Evolutionary conservation across 2,797 vertebrate species (phyloP).

Genomic region (Choloepus didactylus): DNA sequence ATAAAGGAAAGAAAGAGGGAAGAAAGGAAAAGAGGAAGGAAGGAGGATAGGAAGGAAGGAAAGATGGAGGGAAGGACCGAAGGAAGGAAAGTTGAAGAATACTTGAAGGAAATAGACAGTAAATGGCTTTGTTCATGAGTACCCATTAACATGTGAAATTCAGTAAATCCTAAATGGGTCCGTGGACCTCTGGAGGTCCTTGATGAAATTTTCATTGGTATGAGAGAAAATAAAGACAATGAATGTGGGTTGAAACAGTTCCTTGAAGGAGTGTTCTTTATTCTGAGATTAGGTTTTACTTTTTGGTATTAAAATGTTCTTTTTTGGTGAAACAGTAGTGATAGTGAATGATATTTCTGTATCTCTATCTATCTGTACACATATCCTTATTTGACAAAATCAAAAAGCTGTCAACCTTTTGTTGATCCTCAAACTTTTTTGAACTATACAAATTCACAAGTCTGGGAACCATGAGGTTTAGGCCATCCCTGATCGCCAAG

Average conservation of each 20-base stretch:
- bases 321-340: not conserved
- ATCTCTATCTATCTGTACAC: not conserved
- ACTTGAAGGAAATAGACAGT: not conserved
- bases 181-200: not conserved
- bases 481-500: not conserved
- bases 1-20: not conserved
- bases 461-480: not conserved
- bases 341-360: not conserved
- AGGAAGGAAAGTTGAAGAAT: not conserved
- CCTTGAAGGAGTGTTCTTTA: not conserved
- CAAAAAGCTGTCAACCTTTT: not conserved
- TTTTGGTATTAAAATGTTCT: not conserved
- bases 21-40: not conserved
- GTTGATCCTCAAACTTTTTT: not conserved
- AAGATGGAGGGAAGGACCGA: not conserved
- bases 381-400: not conserved
- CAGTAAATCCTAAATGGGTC: not conserved
- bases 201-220: constrained; percentile 1
- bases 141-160: not conserved
- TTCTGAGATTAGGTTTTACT: not conserved
- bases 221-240: not conserved
- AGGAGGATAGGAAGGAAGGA: not conserved
- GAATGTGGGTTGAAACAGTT: not conserved
- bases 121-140: not conserved
- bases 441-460: not conserved